Conservation (phyloP, 2,888 invertebrate species). For the Morpho achilles region DNA sequence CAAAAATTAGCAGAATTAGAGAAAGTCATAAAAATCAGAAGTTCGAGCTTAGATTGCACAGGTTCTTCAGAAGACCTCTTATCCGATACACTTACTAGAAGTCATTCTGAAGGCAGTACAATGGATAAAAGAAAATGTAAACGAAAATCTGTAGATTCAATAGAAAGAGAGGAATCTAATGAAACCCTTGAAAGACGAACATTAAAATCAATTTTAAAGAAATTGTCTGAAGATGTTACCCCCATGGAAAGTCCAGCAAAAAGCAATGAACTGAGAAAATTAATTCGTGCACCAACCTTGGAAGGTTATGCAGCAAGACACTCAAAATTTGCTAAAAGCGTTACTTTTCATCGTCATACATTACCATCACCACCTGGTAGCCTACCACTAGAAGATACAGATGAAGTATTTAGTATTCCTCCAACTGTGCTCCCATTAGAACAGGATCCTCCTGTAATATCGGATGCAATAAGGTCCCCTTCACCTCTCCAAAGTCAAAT, state of each 20-base stretch:
- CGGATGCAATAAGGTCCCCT: conserved; percentile 30
- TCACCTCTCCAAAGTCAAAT: conserved; percentile 39
- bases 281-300: conserved; percentile 90
- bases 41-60: conserved; percentile 88
- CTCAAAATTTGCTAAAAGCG: conserved; percentile 92
- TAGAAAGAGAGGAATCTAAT: conserved; percentile 78
- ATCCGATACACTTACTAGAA: conserved; percentile 82
- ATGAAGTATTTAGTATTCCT: conserved; percentile 55
- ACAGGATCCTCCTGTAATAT: conserved; percentile 35
- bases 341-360: conserved; percentile 91
- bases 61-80: conserved; percentile 80
- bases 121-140: conserved; percentile 80
- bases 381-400: conserved; percentile 53
- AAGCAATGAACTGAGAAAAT: conserved; percentile 81
- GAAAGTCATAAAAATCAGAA: conserved; percentile 85
- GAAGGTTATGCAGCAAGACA: conserved; percentile 94
- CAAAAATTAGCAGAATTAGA: conserved; percentile 92
- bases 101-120: conserved; percentile 89
- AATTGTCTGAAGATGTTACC: conserved; percentile 85
- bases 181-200: conserved; percentile 90
- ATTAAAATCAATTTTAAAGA: conserved; percentile 91
- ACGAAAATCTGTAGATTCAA: conserved; percentile 63
- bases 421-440: conserved; percentile 34
- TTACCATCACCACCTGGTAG: conserved; percentile 87
- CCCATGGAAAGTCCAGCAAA: conserved; percentile 68